Evolutionary conservation across 2,888 invertebrate genomes (phyloP), one percentile per base, ranked within the genome.

Genomic region (Cephus spinipes): DNA sequence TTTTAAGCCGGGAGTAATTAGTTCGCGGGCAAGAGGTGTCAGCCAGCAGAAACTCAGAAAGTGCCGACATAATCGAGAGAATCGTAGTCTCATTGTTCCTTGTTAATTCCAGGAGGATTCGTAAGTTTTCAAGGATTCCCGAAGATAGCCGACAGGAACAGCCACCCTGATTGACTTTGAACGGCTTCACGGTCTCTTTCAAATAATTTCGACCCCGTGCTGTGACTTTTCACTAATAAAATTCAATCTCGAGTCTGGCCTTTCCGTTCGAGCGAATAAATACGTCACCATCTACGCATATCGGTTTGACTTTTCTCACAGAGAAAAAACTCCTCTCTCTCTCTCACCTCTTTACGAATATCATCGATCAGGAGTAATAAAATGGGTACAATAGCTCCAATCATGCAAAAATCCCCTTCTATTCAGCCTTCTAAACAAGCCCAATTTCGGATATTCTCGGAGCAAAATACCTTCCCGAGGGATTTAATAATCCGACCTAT

Each of bases 1-100:
- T 85, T 85, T 86, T 87, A 85, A 86, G 86, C 85, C 83, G 81
- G 84, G 85, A 87, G 83, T 87, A 88, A 87, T 88, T 83, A 83
- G 79, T 82, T 76, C 76, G 77, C 35, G 77, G 76, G 76, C 79
- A 69, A 68, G 73, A 73, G 73, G 76, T 75, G 35, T 75, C 73
- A 73, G 69, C 73, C 78, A 75, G 76, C 68, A 74, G 76, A 78
- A 78, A 75, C 55, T 75, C 71, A 68, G 69, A 76, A 71, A 78
- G 76, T 69, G 30, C 73, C 75, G 34, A 68, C 32, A 73, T 73
- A 36, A 31, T 30, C 34, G 68, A 75, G 31, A 74, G 73, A 75
- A 69, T 79, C 40, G 4, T 40, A 69, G 69, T 31, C 69, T 32
- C 69, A 69, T 69, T 23, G 69, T 23, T 30, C 31, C 30, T 32